Evolutionary conservation across 2,113 vertebrate genomes (phyloP).

Genomic region (Candoia aspera): DNA sequence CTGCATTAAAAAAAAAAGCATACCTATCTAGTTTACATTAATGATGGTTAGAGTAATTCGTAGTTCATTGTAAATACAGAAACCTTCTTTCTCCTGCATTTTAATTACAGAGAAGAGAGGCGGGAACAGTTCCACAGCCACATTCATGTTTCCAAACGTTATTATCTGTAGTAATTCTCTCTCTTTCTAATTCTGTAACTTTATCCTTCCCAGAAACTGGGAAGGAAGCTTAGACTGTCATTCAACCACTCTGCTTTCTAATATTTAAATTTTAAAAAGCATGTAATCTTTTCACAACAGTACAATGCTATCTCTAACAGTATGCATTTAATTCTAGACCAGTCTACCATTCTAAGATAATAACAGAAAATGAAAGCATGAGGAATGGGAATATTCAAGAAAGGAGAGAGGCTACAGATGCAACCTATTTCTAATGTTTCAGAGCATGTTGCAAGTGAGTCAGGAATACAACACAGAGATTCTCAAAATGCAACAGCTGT

Average conservation of each 20-base stretch:
- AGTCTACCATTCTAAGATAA: background rate
- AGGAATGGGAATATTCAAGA: background rate
- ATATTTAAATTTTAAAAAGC: constrained; percentile 4
- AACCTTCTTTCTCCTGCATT: background rate
- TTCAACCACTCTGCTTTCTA: background rate
- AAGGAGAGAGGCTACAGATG: background rate
- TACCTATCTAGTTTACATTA: background rate
- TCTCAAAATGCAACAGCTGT: background rate
- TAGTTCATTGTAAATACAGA: background rate
- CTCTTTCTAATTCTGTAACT: background rate
- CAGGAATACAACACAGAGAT: background rate
- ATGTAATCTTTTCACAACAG: background rate
- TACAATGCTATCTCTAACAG: background rate
- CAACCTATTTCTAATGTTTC: background rate
- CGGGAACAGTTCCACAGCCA: background rate
- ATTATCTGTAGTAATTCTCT: background rate
- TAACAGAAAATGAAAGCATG: background rate
- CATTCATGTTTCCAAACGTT: background rate
- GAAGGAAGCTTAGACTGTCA: background rate
- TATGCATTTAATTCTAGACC: background rate
- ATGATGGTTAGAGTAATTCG: background rate
- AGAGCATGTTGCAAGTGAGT: background rate
- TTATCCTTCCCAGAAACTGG: background rate
- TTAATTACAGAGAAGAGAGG: background rate
- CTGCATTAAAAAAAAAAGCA: background rate